A percentile compares a stretch with the other conserved stretches of the same genome.
Evolutionary conservation across 1,140 invertebrate species (phyloP).

Genomic region (Bathynomus jamesi): DNA sequence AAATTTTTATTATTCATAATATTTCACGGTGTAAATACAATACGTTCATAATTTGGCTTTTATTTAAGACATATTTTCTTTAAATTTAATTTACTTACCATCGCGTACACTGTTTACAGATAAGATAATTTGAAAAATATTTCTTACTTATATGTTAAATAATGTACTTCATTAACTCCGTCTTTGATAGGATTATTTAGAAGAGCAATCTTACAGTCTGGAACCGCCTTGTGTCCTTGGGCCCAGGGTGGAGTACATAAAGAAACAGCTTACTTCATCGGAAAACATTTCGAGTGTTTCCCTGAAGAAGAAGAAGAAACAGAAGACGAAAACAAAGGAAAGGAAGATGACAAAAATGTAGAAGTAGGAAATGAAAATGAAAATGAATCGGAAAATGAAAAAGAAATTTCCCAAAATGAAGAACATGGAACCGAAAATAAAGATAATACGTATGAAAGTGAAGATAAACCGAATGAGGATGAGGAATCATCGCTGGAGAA

Average conservation of each 20-base stretch:
- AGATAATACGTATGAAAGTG: background rate
- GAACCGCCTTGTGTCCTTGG: constrained; percentile 41
- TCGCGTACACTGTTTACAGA: too few species aligned
- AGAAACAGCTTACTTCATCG: constrained; percentile 17
- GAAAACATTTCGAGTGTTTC: constrained; percentile 17
- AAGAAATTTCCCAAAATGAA: background rate
- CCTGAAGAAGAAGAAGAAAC: background rate
- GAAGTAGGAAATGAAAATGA: background rate
- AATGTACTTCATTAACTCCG: too few species aligned
- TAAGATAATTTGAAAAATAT: too few species aligned
- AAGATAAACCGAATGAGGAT: background rate
- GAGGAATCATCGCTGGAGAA: too few species aligned
- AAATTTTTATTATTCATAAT: too few species aligned
- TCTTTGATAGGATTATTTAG: constrained; percentile 42
- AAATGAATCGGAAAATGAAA: background rate
- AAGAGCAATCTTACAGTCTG: constrained; percentile 42
- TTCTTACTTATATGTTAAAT: too few species aligned
- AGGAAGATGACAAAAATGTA: background rate
- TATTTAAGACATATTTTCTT: too few species aligned
- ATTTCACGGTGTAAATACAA: too few species aligned
- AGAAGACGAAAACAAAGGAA: background rate
- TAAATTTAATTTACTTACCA: too few species aligned
- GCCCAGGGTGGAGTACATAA: constrained; percentile 36
- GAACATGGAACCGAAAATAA: background rate
- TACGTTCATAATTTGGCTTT: too few species aligned